Conservation (phyloP, 1,140 invertebrate genomes). For the Drosophila equinoxialis region DNA sequence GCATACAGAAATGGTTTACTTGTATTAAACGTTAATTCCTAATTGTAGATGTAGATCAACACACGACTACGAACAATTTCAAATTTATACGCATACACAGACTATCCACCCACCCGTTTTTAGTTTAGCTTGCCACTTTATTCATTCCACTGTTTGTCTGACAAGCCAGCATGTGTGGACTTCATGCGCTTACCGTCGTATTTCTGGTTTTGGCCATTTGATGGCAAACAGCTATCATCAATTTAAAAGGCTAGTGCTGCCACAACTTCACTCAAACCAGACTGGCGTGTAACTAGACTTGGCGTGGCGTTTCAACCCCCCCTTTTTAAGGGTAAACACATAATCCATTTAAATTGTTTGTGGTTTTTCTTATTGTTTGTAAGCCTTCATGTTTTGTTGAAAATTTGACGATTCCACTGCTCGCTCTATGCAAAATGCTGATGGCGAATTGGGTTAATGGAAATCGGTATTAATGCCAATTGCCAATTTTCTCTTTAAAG, state of each 20-base stretch:
- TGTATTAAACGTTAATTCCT: slow-evolving; percentile 54
- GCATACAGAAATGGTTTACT: slow-evolving; percentile 28
- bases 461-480: too few relatives aligned
- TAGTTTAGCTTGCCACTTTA: slow-evolving; percentile 64
- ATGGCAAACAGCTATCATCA: slow-evolving; percentile 37
- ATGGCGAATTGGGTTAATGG: too few relatives aligned
- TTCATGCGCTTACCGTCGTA: slow-evolving; percentile 28
- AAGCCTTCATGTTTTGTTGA: slow-evolving; percentile 48
- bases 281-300: background rate
- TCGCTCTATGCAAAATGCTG: too few relatives aligned
- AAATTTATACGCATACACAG: slow-evolving; percentile 15
- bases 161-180: slow-evolving; percentile 43
- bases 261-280: slow-evolving; percentile 21
- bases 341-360: slow-evolving; percentile 80
- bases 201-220: slow-evolving; percentile 34
- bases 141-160: slow-evolving; percentile 43
- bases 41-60: slow-evolving; percentile 39
- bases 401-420: slow-evolving; percentile 35
- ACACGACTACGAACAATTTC: slow-evolving; percentile 29
- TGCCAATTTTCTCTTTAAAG: too few relatives aligned
- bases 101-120: slow-evolving; percentile 14
- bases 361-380: slow-evolving; percentile 63
- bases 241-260: slow-evolving; percentile 29
- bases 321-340: slow-evolving; percentile 73
- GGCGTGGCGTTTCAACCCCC: slow-evolving; percentile 26